These are phyloP conservation scores for Papilio polyxenes DNA, from an alignment of 1,140 invertebrate genomes.

Conservation along the genomic window DNA sequence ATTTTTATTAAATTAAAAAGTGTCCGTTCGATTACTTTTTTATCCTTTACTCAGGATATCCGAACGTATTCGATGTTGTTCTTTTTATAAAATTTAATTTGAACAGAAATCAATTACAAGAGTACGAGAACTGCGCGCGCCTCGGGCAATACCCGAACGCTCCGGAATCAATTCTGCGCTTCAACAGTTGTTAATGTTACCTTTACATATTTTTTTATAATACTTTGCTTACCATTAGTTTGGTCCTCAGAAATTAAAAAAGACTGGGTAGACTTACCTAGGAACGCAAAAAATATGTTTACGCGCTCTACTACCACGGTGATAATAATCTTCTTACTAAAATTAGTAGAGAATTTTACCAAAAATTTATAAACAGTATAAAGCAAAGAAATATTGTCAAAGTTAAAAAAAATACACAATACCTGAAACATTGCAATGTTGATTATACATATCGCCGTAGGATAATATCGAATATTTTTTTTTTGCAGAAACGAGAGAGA, in stretches of 20 bases:
- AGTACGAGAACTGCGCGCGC: neutral
- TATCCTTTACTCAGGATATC: neutral
- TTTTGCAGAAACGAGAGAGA: conserved; percentile 39
- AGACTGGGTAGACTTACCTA: too few relatives aligned
- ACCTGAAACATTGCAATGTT: neutral
- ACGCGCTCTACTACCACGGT: too few relatives aligned
- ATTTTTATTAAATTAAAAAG: neutral
- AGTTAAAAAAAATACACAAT: neutral
- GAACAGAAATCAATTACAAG: conserved; percentile 30
- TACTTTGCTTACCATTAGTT: neutral
- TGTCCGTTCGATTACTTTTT: neutral
- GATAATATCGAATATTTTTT: conserved; percentile 48
- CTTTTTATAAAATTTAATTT: conserved; percentile 15
- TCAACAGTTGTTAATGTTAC: neutral
- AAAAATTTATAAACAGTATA: too few relatives aligned
- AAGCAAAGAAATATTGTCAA: too few relatives aligned
- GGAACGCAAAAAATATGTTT: too few relatives aligned
- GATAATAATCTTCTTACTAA: too few relatives aligned
- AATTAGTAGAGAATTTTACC: too few relatives aligned
- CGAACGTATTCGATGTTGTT: neutral
- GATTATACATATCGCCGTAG: neutral
- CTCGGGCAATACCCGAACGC: conserved; percentile 11
- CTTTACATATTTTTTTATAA: neutral
- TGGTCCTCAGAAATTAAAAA: too few relatives aligned
- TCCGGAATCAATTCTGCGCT: neutral